These are phyloP conservation scores for Nerophis ophidion DNA, from an alignment of 2,113 vertebrate species.

Conservation along the genomic window DNA sequence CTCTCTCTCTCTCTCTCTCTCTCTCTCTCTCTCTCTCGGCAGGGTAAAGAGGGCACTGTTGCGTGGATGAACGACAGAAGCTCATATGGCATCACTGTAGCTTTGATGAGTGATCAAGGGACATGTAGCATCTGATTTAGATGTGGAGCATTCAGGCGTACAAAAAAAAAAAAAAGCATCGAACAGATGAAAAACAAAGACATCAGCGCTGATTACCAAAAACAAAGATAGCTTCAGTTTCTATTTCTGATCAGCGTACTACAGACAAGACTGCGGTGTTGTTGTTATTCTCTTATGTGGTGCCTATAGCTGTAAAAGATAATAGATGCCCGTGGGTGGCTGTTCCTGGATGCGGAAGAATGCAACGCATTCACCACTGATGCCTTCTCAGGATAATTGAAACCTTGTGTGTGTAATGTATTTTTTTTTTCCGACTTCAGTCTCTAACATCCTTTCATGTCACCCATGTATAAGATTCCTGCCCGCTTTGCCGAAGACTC, in stretches of 20 bases:
- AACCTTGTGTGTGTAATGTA: constrained; percentile 43
- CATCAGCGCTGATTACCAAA: constrained; percentile 35
- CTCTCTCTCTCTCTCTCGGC: constrained; percentile 39
- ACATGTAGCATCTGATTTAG: constrained; percentile 16
- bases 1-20: too few species aligned
- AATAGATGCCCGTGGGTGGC: constrained; percentile 57
- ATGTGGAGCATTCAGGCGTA: constrained; percentile 21
- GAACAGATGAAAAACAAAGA: constrained; percentile 30
- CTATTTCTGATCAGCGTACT: constrained; percentile 44
- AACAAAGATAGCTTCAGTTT: constrained; percentile 41
- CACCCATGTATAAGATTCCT: constrained; percentile 30
- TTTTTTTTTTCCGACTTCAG: constrained; percentile 40
- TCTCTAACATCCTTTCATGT: constrained; percentile 38
- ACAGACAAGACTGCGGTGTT: constrained; percentile 36
- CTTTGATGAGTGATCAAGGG: constrained; percentile 20
- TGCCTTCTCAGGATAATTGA: constrained; percentile 58
- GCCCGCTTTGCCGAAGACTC: constrained; percentile 22
- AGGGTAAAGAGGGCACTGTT: constrained; percentile 11
- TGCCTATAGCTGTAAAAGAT: constrained; percentile 46
- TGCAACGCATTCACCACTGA: constrained; percentile 28
- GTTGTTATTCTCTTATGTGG: constrained; percentile 42
- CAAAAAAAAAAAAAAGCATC: constrained; percentile 20
- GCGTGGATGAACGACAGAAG: constrained; percentile 32
- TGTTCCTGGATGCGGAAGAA: constrained; percentile 49
- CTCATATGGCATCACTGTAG: constrained; percentile 15